These are phyloP conservation scores for Drosophila tani DNA, from an alignment of 1,140 invertebrate genomes.

Conservation along the genomic window DNA sequence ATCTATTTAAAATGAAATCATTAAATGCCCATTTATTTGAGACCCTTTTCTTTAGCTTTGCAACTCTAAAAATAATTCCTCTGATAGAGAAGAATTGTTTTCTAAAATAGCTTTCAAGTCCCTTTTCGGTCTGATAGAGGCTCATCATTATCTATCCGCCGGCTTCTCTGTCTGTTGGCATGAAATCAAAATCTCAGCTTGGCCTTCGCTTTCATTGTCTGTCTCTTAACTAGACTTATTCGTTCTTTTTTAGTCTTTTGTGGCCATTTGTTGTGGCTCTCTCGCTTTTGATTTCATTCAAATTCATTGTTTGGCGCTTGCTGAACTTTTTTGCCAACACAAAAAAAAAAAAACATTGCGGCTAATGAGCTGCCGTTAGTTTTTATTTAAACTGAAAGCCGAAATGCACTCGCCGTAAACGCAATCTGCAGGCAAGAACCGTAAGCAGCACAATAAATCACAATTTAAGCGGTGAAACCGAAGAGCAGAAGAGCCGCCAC, in stretches of 20 bases:
- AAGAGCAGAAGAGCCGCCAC: background rate
- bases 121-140: background rate
- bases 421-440: slow-evolving; percentile 38
- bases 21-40: background rate
- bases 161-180: slow-evolving; percentile 3
- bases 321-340: slow-evolving; percentile 32
- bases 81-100: background rate
- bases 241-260: slow-evolving; percentile 12
- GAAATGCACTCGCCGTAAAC: slow-evolving; percentile 44
- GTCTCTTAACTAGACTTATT: background rate
- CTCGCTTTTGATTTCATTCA: slow-evolving; percentile 67
- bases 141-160: slow-evolving; percentile 14
- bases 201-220: slow-evolving; percentile 48
- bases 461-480: slow-evolving; percentile 63
- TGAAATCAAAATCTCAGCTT: slow-evolving; percentile 46
- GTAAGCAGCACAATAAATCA: slow-evolving; percentile 73
- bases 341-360: slow-evolving; percentile 34
- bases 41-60: background rate
- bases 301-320: slow-evolving; percentile 32
- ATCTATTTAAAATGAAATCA: too few species aligned
- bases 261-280: slow-evolving; percentile 35
- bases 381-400: slow-evolving; percentile 46
- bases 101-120: background rate
- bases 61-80: background rate
- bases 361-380: slow-evolving; percentile 77